Evolutionary conservation across 2,113 vertebrate genomes (phyloP).

Genomic region (Mystacornis crossleyi): DNA sequence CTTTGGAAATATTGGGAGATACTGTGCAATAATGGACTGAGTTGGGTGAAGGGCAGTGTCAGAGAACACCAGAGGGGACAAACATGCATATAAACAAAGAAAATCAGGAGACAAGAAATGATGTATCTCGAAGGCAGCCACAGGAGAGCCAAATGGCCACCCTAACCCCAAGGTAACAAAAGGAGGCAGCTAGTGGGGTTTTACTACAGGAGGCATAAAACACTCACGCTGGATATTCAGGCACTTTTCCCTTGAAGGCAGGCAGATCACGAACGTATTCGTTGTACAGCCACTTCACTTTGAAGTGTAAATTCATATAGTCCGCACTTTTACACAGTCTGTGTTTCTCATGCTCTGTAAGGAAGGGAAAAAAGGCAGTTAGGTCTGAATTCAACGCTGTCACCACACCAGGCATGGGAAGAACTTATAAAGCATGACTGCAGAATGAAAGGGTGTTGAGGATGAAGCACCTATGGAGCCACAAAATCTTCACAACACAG

Average conservation of each 20-base stretch:
- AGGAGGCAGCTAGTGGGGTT: neutral
- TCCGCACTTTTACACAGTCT: constrained; percentile 95
- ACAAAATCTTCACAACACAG: neutral
- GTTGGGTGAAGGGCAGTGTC: neutral
- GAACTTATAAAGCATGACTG: neutral
- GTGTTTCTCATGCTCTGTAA: constrained; percentile 93
- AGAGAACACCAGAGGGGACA: neutral
- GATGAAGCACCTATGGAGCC: neutral
- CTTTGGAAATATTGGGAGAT: neutral
- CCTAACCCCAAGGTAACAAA: neutral
- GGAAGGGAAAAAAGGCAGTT: neutral
- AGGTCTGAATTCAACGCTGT: neutral
- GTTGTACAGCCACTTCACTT: constrained; percentile 98
- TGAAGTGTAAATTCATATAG: constrained; percentile 99
- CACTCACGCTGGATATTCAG: constrained; percentile 94
- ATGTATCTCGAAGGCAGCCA: neutral
- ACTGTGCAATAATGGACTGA: neutral
- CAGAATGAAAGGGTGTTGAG: neutral
- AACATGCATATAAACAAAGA: neutral
- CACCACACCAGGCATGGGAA: neutral
- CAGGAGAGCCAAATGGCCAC: neutral
- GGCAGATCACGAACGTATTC: constrained; percentile 92
- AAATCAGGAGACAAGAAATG: neutral
- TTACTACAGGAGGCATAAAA: neutral
- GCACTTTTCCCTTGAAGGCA: constrained; percentile 83